These are phyloP conservation scores for Apoda limacodes DNA, from an alignment of 2,888 invertebrate genomes.

Conservation along the genomic window DNA sequence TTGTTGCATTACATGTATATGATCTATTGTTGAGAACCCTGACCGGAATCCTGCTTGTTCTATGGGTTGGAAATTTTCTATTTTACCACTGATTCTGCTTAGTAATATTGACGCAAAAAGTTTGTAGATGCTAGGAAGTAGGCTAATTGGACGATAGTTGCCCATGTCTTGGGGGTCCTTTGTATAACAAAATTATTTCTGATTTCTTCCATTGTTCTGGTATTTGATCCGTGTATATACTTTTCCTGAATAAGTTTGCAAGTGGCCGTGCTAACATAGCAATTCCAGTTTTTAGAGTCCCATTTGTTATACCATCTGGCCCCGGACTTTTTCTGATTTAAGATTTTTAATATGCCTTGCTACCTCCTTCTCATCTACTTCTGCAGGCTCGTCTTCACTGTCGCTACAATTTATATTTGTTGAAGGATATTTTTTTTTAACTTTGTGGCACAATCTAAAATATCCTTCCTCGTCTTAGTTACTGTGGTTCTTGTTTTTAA, in stretches of 20 bases:
- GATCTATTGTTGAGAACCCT: too few relatives aligned
- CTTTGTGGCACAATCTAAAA: conserved; percentile 10
- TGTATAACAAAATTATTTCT: too few relatives aligned
- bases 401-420: neutral
- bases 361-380: conserved; percentile 8
- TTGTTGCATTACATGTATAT: too few relatives aligned
- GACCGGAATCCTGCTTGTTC: too few relatives aligned
- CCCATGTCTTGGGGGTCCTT: neutral
- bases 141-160: conserved; percentile 1
- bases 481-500: conserved; percentile 6
- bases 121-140: neutral
- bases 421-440: conserved; percentile 8
- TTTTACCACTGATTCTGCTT: neutral
- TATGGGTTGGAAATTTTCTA: too few relatives aligned
- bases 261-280: conserved; percentile 11
- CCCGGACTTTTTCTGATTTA: conserved; percentile 19
- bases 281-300: conserved; percentile 15
- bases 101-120: neutral
- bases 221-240: conserved; percentile 9
- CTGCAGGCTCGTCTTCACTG: neutral
- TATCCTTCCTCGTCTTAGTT: conserved; percentile 11
- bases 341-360: conserved; percentile 13
- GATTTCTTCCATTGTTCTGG: conserved; percentile 2
- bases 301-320: conserved; percentile 18
- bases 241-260: too few relatives aligned